Evolutionary conservation across 1,140 invertebrate genomes (phyloP).

Genomic region (Rhagoletis zephyria): DNA sequence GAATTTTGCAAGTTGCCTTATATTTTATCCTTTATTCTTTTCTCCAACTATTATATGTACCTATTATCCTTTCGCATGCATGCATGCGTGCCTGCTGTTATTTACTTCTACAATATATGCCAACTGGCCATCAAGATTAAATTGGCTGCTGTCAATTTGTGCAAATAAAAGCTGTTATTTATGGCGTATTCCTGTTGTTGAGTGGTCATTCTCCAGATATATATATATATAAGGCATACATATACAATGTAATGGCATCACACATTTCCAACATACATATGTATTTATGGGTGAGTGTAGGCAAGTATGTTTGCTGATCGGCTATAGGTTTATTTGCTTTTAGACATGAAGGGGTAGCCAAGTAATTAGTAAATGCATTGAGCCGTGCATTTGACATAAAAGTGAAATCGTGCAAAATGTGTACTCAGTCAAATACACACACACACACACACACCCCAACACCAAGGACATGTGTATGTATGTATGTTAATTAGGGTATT

Average conservation of each 20-base stretch:
- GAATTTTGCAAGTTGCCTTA: too few relatives aligned
- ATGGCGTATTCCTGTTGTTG: constrained; percentile 47
- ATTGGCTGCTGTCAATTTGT: constrained; percentile 51
- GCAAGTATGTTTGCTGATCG: background rate
- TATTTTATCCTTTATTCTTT: constrained; percentile 6
- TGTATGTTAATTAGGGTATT: background rate
- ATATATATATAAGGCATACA: background rate
- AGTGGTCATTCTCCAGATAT: background rate
- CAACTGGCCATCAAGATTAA: constrained; percentile 49
- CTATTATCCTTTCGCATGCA: constrained; percentile 9
- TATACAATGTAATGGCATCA: background rate
- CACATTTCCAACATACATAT: background rate
- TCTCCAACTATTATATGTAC: too few relatives aligned
- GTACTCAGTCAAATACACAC: background rate
- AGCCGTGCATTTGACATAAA: constrained; percentile 38
- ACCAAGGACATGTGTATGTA: background rate
- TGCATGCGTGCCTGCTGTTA: constrained; percentile 5
- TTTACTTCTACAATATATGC: constrained; percentile 19
- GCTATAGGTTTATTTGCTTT: constrained; percentile 11
- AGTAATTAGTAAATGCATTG: constrained; percentile 39
- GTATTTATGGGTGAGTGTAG: background rate
- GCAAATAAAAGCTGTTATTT: constrained; percentile 49
- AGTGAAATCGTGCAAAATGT: background rate
- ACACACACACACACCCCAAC: background rate
- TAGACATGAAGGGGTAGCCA: constrained; percentile 29